These are phyloP conservation scores for Danaus plexippus DNA, from an alignment of 1,140 invertebrate genomes.

Conservation along the genomic window DNA sequence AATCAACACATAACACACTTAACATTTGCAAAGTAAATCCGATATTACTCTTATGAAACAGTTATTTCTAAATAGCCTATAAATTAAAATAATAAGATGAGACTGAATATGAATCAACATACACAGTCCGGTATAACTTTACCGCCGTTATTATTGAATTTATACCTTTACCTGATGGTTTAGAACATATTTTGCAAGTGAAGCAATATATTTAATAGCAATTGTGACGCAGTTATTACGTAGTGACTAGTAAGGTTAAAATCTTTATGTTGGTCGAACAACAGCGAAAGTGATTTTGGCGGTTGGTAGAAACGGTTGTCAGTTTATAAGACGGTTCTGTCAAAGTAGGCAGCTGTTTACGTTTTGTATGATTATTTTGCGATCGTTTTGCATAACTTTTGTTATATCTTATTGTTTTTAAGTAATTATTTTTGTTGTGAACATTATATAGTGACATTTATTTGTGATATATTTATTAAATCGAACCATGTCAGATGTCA, in stretches of 20 bases:
- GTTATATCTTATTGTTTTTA: conserved; percentile 64
- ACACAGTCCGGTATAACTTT: too few species aligned
- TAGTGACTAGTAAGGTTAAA: conserved; percentile 13
- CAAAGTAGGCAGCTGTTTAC: conserved; percentile 69
- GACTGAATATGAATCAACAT: too few species aligned
- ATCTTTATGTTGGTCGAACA: conserved; percentile 28
- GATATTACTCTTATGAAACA: too few species aligned
- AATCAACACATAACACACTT: too few species aligned
- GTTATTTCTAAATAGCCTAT: too few species aligned
- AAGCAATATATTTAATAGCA: not conserved
- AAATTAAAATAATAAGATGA: too few species aligned
- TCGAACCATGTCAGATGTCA: conserved; percentile 67
- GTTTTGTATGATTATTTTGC: conserved; percentile 69
- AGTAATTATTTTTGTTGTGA: conserved; percentile 46
- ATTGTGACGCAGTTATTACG: conserved; percentile 11
- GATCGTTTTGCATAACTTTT: conserved; percentile 63
- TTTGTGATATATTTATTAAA: conserved; percentile 41
- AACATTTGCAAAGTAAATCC: too few species aligned
- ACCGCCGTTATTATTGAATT: too few species aligned
- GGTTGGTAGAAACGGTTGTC: conserved; percentile 56
- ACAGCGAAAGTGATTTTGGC: conserved; percentile 53
- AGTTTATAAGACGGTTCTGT: conserved; percentile 62
- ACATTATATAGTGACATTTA: conserved; percentile 45
- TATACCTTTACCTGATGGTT: too few species aligned
- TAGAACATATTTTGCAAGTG: too few species aligned